Conservation (phyloP, 2,888 invertebrate species). For the Osmoderma eremita region DNA sequence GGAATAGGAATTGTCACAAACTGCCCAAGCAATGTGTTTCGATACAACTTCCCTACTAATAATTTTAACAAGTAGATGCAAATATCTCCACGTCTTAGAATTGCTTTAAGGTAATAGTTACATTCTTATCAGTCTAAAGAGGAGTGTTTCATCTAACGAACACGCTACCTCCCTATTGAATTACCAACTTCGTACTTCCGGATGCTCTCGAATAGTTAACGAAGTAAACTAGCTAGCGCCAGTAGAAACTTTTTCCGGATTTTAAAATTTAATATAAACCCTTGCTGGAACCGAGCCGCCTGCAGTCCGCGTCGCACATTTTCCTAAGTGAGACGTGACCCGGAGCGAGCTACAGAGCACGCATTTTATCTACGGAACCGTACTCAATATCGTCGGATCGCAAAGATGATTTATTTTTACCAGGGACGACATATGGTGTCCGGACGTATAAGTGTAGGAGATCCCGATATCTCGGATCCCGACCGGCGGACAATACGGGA, state of each 20-base stretch:
- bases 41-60: too few relatives aligned
- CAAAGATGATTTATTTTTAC: constrained; percentile 29
- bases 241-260: neutral
- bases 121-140: neutral
- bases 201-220: constrained; percentile 4
- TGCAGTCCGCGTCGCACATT: neutral
- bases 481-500: constrained; percentile 17
- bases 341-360: constrained; percentile 10
- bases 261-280: constrained; percentile 30
- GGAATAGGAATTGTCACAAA: too few relatives aligned
- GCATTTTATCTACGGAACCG: constrained; percentile 33
- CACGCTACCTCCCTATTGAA: constrained; percentile 17
- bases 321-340: constrained; percentile 30
- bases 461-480: neutral
- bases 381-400: constrained; percentile 26
- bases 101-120: too few relatives aligned
- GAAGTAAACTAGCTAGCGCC: neutral
- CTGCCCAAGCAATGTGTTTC: too few relatives aligned
- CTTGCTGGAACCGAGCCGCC: neutral
- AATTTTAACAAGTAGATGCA: too few relatives aligned
- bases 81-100: too few relatives aligned
- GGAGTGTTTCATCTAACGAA: constrained; percentile 11
- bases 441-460: constrained; percentile 12
- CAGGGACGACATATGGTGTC: constrained; percentile 29
- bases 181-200: constrained; percentile 20